These are phyloP conservation scores for Euplexia lucipara DNA, from an alignment of 2,888 invertebrate species.

Conservation along the genomic window DNA sequence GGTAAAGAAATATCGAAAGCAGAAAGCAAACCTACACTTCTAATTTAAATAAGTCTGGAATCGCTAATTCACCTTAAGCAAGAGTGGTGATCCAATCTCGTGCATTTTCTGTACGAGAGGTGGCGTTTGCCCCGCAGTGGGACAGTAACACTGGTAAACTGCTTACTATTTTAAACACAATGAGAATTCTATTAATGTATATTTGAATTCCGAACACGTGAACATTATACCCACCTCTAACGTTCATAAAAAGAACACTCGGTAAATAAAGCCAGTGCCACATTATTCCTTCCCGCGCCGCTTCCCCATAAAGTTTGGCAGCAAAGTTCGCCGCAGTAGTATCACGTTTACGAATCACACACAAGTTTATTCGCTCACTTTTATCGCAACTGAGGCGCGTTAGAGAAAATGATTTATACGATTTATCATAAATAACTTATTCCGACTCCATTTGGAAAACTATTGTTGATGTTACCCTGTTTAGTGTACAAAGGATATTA, in stretches of 20 bases:
- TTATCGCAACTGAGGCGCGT: slow-evolving; percentile 86
- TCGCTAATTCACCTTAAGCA: no score
- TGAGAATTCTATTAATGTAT: neutral
- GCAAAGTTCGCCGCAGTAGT: slow-evolving; percentile 72
- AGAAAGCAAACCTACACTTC: no score
- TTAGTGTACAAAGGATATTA: slow-evolving; percentile 72
- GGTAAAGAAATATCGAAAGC: no score
- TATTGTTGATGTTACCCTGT: slow-evolving; percentile 73
- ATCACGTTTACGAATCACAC: slow-evolving; percentile 87
- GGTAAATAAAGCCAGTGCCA: slow-evolving; percentile 57
- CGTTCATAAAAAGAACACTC: slow-evolving; percentile 27
- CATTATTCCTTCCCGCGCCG: slow-evolving; percentile 60
- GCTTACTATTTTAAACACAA: no score
- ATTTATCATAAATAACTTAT: slow-evolving; percentile 90
- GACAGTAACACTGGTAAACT: no score
- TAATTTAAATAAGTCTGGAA: no score
- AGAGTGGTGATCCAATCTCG: no score
- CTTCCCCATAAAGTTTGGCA: slow-evolving; percentile 61
- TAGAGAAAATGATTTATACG: slow-evolving; percentile 89
- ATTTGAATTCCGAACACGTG: neutral
- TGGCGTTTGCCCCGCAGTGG: no score
- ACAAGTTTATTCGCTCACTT: slow-evolving; percentile 89
- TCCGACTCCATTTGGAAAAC: slow-evolving; percentile 83
- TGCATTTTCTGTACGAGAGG: no score
- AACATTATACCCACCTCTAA: neutral